phyloP scores from a whole-genome alignment of 2,888 invertebrate species.

The Odontocerum albicorne region DNA sequence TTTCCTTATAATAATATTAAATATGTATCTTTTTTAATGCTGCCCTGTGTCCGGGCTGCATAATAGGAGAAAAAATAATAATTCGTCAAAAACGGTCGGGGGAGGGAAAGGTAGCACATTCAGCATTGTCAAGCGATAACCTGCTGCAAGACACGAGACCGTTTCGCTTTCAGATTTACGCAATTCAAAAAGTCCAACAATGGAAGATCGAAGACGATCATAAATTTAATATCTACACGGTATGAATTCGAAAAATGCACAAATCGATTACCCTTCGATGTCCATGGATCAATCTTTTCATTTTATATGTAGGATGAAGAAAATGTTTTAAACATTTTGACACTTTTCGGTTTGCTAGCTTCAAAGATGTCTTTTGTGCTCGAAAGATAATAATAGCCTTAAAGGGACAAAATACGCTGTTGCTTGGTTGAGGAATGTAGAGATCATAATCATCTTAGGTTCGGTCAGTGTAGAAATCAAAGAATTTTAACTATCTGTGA shows the following conservation, averaged over 20 bases:
- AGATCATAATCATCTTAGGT: constrained; percentile 20
- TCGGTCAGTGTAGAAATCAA: no score
- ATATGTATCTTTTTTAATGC: neutral
- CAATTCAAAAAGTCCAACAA: constrained; percentile 24
- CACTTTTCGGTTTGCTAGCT: constrained; percentile 31
- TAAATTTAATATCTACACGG: constrained; percentile 31
- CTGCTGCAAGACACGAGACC: constrained; percentile 22
- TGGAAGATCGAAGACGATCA: constrained; percentile 22
- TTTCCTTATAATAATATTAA: no score
- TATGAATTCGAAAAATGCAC: constrained; percentile 25
- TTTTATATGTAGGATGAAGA: constrained; percentile 17
- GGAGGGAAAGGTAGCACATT: constrained; percentile 11
- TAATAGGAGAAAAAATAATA: constrained; percentile 2
- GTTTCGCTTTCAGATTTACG: constrained; percentile 25
- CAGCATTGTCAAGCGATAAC: constrained; percentile 17
- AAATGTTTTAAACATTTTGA: constrained; percentile 35
- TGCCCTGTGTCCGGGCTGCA: neutral
- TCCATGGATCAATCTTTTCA: constrained; percentile 24
- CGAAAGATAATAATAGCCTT: neutral
- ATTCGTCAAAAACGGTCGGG: constrained; percentile 5
- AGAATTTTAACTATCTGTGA: constrained; percentile 3
- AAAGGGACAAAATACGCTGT: no score
- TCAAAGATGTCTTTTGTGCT: constrained; percentile 18
- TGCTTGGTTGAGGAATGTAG: neutral
- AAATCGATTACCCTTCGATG: constrained; percentile 33